Percentiles rank a stretch among this genome's conserved stretches.
phyloP scores from a whole-genome alignment of 2,113 vertebrate species.

The Eolophus roseicapilla region DNA sequence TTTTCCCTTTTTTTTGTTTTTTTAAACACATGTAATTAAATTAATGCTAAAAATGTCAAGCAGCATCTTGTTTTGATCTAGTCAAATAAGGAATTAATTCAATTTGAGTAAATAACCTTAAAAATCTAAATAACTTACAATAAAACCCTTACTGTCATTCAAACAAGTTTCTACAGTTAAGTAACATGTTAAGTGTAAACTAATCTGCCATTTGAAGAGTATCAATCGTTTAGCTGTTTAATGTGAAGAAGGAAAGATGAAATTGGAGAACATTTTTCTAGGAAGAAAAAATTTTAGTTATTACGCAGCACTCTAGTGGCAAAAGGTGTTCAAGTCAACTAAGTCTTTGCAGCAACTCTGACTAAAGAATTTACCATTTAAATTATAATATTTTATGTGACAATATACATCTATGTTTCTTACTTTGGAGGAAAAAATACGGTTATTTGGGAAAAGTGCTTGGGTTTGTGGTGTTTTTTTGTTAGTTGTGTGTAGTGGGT shows the following conservation, averaged over 20 bases:
- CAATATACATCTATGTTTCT: not conserved
- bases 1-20: not conserved
- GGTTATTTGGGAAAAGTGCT: not conserved
- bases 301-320: slow-evolving; percentile 67
- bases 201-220: slow-evolving; percentile 63
- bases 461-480: not conserved
- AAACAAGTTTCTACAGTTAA: slow-evolving; percentile 66
- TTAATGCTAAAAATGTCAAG: slow-evolving; percentile 61
- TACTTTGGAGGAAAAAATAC: not conserved
- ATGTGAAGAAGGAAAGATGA: slow-evolving; percentile 22
- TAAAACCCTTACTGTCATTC: slow-evolving; percentile 72
- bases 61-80: slow-evolving; percentile 61
- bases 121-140: slow-evolving; percentile 71
- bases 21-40: not conserved
- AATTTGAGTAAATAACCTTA: slow-evolving; percentile 63
- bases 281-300: slow-evolving; percentile 1
- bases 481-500: not conserved
- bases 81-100: slow-evolving; percentile 61
- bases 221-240: slow-evolving; percentile 66
- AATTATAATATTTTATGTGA: not conserved
- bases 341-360: not conserved
- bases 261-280: not conserved
- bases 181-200: slow-evolving; percentile 63
- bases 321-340: not conserved
- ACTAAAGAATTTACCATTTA: not conserved